Evolutionary conservation across 2,888 invertebrate genomes (phyloP), one percentile per base, ranked within the genome.

Genomic region (Rosalia funebris): DNA sequence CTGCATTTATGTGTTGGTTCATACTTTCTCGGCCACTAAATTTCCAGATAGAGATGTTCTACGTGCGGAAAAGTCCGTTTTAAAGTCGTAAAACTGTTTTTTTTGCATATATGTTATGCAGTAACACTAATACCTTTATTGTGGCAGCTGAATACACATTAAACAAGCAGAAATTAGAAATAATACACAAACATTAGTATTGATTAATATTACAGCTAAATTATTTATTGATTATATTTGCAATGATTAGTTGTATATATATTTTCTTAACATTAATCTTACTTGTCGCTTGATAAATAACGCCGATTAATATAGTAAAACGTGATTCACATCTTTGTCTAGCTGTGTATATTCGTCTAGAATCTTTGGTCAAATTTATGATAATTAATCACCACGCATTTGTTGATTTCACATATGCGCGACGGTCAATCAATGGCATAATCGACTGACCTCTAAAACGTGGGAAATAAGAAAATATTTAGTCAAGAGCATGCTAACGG

Each of bases 251-350:
- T 45, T 31, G n/a, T 34, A 46, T n/a, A 34, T 11, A 16, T 36
- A 34, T 14, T 16, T 47, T 36, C 32, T 47, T 47, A 7, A 34
- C 20, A 47, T n/a, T 17, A n/a, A 17, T 15, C 34, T 12, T 17
- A 36, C 39, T 46, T 39, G 52, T 39, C 56, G 42, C 46, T 57
- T 60, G 55, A 63, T 60, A 63, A 63, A 60, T 60, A 45, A 53
- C 56, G 46, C 55, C 55, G 46, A 37, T 57, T 50, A 54, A 20
- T 44, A 39, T 37, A 58, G 57, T 46, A 63, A 54, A 57, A 46
- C 63, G 60, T 63, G 63, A 60, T 57, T 57, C 63, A 60, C 63
- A n/a, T n/a, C n/a, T n/a, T n/a, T n/a, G n/a, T n/a, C n/a, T n/a
- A n/a, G n/a, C n/a, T n/a, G n/a, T n/a, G 60, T 60, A 50, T 60